Evolutionary conservation across 2,113 vertebrate species (phyloP).

Genomic region (Arenaria interpres): DNA sequence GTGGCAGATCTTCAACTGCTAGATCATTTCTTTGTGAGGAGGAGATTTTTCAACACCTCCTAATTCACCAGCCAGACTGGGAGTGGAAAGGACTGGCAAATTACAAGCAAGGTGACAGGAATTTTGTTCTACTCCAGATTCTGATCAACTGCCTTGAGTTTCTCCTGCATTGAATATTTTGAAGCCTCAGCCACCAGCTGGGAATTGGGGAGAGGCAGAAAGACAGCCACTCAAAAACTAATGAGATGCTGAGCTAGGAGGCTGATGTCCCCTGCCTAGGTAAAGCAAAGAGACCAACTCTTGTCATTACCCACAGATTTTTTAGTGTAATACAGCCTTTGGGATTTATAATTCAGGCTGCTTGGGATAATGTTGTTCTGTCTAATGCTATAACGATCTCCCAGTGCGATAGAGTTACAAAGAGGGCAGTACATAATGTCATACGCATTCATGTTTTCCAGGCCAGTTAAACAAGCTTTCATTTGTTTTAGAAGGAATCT

Average conservation of each 20-base stretch:
- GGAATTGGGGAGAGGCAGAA: not conserved
- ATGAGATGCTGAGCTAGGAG: not conserved
- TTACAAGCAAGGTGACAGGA: not conserved
- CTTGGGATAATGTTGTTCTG: not conserved
- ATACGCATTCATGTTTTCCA: not conserved
- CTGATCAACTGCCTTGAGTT: not conserved
- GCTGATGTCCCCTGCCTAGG: not conserved
- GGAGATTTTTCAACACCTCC: not conserved
- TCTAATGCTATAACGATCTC: not conserved
- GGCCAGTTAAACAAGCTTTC: conserved; percentile 22
- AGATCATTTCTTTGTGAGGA: not conserved
- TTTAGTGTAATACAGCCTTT: not conserved
- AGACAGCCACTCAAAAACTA: not conserved
- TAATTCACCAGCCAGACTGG: not conserved
- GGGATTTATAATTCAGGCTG: conserved; percentile 11
- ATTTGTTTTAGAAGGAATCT: conserved; percentile 39
- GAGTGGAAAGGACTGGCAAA: not conserved
- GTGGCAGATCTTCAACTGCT: not conserved
- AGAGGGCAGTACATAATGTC: not conserved
- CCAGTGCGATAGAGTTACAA: not conserved
- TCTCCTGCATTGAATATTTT: not conserved
- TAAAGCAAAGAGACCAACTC: not conserved
- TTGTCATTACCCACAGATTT: not conserved
- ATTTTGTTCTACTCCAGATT: not conserved
- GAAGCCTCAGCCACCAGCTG: not conserved